Evolutionary conservation across 1,140 invertebrate species (phyloP), one percentile per base, ranked within the genome.

Genomic region (Littorina saxatilis): DNA sequence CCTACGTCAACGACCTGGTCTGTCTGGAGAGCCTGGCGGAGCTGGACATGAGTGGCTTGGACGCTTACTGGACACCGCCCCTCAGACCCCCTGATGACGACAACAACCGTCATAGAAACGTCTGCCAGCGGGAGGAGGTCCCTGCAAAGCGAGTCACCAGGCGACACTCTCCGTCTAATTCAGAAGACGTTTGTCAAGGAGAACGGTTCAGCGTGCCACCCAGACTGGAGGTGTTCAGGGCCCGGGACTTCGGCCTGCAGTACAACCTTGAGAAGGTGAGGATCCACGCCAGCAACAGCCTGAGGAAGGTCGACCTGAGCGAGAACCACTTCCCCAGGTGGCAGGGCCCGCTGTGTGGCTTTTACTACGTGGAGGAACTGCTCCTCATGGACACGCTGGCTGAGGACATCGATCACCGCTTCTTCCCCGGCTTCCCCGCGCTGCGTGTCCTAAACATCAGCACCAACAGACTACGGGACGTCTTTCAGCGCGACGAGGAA

Each of bases 401-500:
- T 23, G 39, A 66, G 0, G 17, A 74, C 11, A 81, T 86, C 17
- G 66, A 52, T 20, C 39, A 35, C 32, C 3, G 23, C 20, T 86
- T 86, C 47, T 86, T 86, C 72, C 32, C 52, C 17, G 52, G 76
- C n/a, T 73, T 84, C 7, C 50, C 73, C 29, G 40, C 73, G 23
- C 47, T 82, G 11, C 20, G 72, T 68, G 55, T 55, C 20, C 76
- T 82, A 2, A 76, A 75, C 35, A 80, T 84, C 55, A 68, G 73
- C 23, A 47, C 50, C 20, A 86, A 84, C 77, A 17, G 50, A 4
- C 43, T 86, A 15, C 74, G 83, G 43, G 23, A 52, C 29, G 47
- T 50, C 17, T 81, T 86, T 23, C n/a, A 23, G 1, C 23, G 13
- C 17, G 39, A 78, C 35, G 29, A 5, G 2, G 47, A 43, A 13